Conservation (phyloP, 2,888 invertebrate species). For the Trichopoda pennipes region DNA sequence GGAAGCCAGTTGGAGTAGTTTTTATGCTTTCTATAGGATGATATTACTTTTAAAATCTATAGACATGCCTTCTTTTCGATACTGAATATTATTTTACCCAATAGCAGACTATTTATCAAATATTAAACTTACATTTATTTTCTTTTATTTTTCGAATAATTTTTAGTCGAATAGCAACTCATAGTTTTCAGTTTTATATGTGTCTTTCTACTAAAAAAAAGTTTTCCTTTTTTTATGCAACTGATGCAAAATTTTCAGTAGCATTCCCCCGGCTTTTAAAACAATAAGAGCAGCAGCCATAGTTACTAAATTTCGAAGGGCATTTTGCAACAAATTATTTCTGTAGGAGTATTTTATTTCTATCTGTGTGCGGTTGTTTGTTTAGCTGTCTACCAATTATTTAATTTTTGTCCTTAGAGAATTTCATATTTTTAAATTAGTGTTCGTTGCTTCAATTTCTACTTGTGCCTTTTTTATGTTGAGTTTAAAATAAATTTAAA, state of each 20-base stretch:
- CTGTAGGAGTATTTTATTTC: slow-evolving; percentile 28
- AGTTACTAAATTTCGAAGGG: slow-evolving; percentile 38
- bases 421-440: slow-evolving; percentile 27
- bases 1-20: no score
- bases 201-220: slow-evolving; percentile 37
- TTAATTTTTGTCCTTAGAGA: slow-evolving; percentile 43
- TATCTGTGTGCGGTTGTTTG: background rate
- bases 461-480: slow-evolving; percentile 13
- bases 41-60: no score
- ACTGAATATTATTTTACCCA: no score
- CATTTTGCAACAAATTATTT: slow-evolving; percentile 52
- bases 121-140: no score
- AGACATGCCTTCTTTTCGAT: no score
- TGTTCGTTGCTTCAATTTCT: slow-evolving; percentile 21
- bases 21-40: no score
- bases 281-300: slow-evolving; percentile 14
- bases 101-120: no score
- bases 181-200: slow-evolving; percentile 41
- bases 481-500: slow-evolving; percentile 32
- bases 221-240: slow-evolving; percentile 70
- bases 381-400: slow-evolving; percentile 32
- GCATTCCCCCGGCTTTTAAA: slow-evolving; percentile 45
- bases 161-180: background rate
- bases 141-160: no score
- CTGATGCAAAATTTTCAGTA: slow-evolving; percentile 69